Conservation (phyloP, 1,140 invertebrate species). For the Phthorimaea operculella region DNA sequence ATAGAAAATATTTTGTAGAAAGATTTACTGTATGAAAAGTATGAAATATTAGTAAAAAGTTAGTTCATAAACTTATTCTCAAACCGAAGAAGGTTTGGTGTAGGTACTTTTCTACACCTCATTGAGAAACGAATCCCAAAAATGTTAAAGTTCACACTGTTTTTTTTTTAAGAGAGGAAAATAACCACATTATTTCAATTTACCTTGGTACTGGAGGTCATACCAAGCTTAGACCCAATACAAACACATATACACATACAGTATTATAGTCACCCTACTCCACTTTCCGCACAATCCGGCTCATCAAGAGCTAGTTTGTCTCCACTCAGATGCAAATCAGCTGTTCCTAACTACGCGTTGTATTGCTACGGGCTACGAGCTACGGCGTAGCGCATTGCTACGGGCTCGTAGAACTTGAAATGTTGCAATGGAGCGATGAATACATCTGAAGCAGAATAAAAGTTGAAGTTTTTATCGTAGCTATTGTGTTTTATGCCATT, state of each 20-base stretch:
- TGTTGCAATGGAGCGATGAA: neutral
- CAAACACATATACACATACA: neutral
- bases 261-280: neutral
- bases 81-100: no score
- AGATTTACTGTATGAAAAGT: no score
- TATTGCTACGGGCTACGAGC: neutral
- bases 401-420: neutral
- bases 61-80: no score
- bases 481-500: neutral
- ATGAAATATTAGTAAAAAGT: no score
- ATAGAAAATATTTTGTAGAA: no score
- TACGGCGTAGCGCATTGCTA: neutral
- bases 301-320: neutral
- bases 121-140: no score
- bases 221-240: neutral
- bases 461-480: neutral
- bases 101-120: no score
- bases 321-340: neutral
- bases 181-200: no score
- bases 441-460: no score
- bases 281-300: neutral
- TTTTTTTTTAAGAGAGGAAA: no score
- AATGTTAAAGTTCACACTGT: no score
- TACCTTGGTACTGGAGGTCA: no score
- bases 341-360: neutral